Percentiles rank a stretch among this genome's conserved stretches.
Conservation (phyloP, 2,888 invertebrate genomes). For the Allygus modestus region DNA sequence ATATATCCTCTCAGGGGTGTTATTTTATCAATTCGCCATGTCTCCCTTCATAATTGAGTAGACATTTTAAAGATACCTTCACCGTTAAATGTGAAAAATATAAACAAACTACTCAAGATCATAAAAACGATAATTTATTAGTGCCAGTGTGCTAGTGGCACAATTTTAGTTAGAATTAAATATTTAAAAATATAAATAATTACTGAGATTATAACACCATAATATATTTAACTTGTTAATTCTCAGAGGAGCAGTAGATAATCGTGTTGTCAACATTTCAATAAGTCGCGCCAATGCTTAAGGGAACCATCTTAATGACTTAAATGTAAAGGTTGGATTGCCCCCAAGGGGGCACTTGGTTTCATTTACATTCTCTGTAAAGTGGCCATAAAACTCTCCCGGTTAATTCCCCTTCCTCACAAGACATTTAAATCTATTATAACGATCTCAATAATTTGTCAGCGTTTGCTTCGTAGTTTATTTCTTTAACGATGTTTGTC, state of each 20-base stretch:
- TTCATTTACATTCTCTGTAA: slow-evolving; percentile 46
- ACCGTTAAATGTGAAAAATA: no score
- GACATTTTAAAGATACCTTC: no score
- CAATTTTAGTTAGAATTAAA: no score
- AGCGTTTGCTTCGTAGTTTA: no score
- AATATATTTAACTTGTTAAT: no score
- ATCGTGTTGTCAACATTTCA: slow-evolving; percentile 34
- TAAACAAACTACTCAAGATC: no score
- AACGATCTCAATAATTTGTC: not conserved
- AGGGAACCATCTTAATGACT: slow-evolving; percentile 35
- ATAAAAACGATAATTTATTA: no score
- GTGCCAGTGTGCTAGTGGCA: no score
- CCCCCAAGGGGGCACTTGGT: not conserved
- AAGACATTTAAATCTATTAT: slow-evolving; percentile 22
- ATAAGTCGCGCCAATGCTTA: slow-evolving; percentile 20
- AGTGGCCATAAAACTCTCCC: slow-evolving; percentile 32
- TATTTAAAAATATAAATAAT: not conserved
- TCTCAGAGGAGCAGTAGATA: slow-evolving; percentile 17
- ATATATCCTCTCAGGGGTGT: no score
- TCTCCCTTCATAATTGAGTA: no score
- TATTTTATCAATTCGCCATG: no score
- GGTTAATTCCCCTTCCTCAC: slow-evolving; percentile 1
- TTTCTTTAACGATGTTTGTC: no score
- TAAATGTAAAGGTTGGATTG: slow-evolving; percentile 43
- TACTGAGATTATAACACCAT: not conserved